These are phyloP conservation scores for Drosophila limbata DNA, from an alignment of 2,888 invertebrate species.

Conservation along the genomic window DNA sequence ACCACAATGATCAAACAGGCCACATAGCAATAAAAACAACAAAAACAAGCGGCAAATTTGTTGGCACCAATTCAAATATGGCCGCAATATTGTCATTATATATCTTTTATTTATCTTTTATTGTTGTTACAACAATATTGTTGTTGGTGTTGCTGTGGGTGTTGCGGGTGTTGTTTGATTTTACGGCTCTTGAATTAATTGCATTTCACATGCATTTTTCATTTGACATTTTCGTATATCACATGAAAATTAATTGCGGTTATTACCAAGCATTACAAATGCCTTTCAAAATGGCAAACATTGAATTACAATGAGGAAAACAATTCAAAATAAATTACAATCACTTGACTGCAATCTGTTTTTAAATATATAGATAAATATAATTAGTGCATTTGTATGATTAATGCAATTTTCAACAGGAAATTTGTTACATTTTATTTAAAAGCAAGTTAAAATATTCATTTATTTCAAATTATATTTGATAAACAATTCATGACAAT, in stretches of 20 bases:
- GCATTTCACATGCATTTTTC: slow-evolving; percentile 74
- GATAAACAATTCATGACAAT: neutral
- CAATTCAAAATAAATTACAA: slow-evolving; percentile 21
- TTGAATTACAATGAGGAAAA: slow-evolving; percentile 17
- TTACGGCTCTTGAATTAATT: slow-evolving; percentile 71
- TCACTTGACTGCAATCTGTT: slow-evolving; percentile 34
- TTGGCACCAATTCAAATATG: slow-evolving; percentile 72
- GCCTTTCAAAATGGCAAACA: slow-evolving; percentile 41
- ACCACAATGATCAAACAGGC: slow-evolving; percentile 1
- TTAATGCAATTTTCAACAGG: neutral
- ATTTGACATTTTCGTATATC: slow-evolving; percentile 58
- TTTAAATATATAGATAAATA: slow-evolving; percentile 12
- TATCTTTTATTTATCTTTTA: slow-evolving; percentile 45
- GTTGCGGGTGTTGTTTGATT: slow-evolving; percentile 26
- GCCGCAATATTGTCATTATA: slow-evolving; percentile 72
- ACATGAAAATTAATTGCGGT: slow-evolving; percentile 67
- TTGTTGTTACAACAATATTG: slow-evolving; percentile 53
- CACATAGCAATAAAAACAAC: neutral
- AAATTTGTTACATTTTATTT: neutral
- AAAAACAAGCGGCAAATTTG: slow-evolving; percentile 35
- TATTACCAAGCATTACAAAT: slow-evolving; percentile 36
- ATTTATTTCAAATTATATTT: neutral
- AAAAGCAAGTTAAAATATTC: neutral
- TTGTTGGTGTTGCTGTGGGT: slow-evolving; percentile 15
- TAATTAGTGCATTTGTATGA: neutral